Evolutionary conservation across 2,888 invertebrate species (phyloP).

Genomic region (Pecten maximus): DNA sequence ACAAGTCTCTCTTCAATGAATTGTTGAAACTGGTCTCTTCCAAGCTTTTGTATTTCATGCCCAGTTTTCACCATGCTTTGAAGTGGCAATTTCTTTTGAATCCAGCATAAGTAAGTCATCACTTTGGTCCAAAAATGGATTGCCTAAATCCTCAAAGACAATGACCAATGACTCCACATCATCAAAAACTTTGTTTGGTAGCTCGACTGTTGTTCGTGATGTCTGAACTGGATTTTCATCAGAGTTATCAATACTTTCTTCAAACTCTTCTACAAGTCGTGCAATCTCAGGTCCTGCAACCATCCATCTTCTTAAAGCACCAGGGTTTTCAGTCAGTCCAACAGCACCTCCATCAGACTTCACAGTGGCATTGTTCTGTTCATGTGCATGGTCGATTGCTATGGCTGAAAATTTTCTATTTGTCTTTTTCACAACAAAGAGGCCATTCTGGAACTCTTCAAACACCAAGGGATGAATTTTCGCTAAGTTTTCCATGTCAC

Average conservation of each 20-base stretch:
- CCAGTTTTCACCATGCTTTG: slow-evolving; percentile 38
- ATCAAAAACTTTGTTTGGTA: not conserved
- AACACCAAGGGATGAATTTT: slow-evolving; percentile 37
- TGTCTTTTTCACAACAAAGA: slow-evolving; percentile 42
- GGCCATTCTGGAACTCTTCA: slow-evolving; percentile 42
- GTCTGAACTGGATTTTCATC: not conserved
- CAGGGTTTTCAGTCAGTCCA: slow-evolving; percentile 53
- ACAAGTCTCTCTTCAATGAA: slow-evolving; percentile 36
- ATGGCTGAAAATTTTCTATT: slow-evolving; percentile 49
- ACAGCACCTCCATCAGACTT: slow-evolving; percentile 58
- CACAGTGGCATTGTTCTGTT: slow-evolving; percentile 54
- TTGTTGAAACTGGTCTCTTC: slow-evolving; percentile 22
- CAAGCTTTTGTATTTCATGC: slow-evolving; percentile 5
- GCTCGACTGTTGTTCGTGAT: not conserved
- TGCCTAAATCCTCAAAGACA: slow-evolving; percentile 36
- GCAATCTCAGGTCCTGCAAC: slow-evolving; percentile 55
- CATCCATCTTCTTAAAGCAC: slow-evolving; percentile 53
- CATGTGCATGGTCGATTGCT: slow-evolving; percentile 61
- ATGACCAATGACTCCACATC: not conserved
- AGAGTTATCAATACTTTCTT: not conserved
- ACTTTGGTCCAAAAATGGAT: slow-evolving; percentile 40
- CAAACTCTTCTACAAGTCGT: slow-evolving; percentile 49
- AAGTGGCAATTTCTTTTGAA: slow-evolving; percentile 28
- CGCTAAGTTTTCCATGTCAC: slow-evolving; percentile 30
- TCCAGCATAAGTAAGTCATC: slow-evolving; percentile 36